These are phyloP conservation scores for Talpa occidentalis DNA, from an alignment of 2,113 vertebrate species.

Conservation along the genomic window DNA sequence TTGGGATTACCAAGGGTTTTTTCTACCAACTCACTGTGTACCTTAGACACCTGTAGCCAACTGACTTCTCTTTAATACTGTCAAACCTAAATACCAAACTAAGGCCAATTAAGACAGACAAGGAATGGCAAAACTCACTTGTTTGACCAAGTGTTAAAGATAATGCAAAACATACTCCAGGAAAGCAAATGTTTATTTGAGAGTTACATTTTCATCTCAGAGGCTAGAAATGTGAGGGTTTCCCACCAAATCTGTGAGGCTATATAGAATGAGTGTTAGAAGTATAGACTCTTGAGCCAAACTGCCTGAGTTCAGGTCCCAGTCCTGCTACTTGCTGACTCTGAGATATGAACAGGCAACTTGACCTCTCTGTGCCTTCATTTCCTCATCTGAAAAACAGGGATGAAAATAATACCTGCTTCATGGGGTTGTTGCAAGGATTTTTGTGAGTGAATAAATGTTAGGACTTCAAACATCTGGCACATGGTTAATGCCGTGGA, in stretches of 20 bases:
- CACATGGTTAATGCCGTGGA: neutral
- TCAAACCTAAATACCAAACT: neutral
- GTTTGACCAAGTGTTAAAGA: neutral
- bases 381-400: conserved; percentile 3
- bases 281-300: neutral
- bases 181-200: neutral
- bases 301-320: neutral
- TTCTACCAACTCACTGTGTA: neutral
- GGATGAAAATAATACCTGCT: neutral
- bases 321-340: neutral
- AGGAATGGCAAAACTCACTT: conserved; percentile 19
- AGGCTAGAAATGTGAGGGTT: neutral
- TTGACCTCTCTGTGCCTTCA: neutral
- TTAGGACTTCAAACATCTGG: neutral
- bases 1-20: neutral
- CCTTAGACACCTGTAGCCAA: neutral
- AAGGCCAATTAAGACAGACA: neutral
- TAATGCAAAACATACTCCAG: neutral
- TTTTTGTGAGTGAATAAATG: neutral
- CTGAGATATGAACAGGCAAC: neutral
- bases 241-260: neutral
- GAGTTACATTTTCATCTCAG: neutral
- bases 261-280: neutral
- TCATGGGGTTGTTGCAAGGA: neutral
- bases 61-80: neutral